Evolutionary conservation across 2,888 invertebrate genomes (phyloP), one percentile per base, ranked within the genome.

Genomic region (Miltochrista miniata): DNA sequence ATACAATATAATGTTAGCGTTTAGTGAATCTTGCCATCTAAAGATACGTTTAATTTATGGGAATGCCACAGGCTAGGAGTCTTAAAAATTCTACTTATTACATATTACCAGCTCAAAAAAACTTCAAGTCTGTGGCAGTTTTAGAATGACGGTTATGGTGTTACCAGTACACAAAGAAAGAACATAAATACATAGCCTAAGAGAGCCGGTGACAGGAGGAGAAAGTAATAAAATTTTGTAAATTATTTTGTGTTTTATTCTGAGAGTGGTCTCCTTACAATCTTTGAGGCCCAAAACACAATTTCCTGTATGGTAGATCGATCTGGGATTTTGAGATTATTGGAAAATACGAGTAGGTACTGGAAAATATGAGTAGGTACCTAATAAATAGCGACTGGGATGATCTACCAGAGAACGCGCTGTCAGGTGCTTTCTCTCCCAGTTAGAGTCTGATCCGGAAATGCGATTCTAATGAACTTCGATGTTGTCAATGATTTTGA

Each of bases 161-260:
- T 91, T 91, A 91, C 91, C 90, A 90, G 74, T 90, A 87, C 85
- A 86, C 85, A 87, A 87, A 87, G 83, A 87, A 84, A 76, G 76
- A 84, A 80, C 81, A 83, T 84, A 85, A 78, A 79, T 73, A 79
- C 73, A 74, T 88, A 90, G 87, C 79, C 80, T 90, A 90, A 88
- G 85, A 82, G 74, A 82, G 81, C 72, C 74, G 87, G 83, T 80
- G 83, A 81, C 78, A 83, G 83, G 76, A 85, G 83, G 72, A 83
- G 81, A 84, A 84, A 81, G 86, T 86, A 89, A 24, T 24, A 24
- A 24, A 90, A 85, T 89, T 91, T 90, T 91, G 85, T 90, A 90
- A 90, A 90, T 84, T 85, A 88, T 59, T 56, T 68, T 46, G 80
- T 70, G 83, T 87, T 88, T 89, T 60, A 68, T 70, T 56, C 30